Evolutionary conservation across 2,113 vertebrate species (phyloP).

Genomic region (Melanerpes formicivorus): DNA sequence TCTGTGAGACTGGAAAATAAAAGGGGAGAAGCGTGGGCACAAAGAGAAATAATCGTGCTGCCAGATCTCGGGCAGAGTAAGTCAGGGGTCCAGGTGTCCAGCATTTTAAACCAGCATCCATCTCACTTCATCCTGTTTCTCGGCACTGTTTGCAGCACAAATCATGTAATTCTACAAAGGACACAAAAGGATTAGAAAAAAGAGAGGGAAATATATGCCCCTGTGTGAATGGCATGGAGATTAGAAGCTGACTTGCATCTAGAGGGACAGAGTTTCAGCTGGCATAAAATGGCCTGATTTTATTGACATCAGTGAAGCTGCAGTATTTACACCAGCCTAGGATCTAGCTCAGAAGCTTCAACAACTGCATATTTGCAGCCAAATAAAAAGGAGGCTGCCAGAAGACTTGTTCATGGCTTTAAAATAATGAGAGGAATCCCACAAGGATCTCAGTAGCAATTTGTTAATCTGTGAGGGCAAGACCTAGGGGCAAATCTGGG

Average conservation of each 20-base stretch:
- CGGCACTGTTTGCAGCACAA: background rate
- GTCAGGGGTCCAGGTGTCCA: background rate
- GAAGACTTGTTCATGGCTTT: background rate
- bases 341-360: constrained; percentile 10
- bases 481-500: constrained; percentile 4
- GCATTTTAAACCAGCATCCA: background rate
- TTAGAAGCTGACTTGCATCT: background rate
- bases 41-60: background rate
- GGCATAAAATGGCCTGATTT: background rate
- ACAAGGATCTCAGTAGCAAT: background rate
- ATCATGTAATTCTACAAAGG: background rate
- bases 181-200: background rate
- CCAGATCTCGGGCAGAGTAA: background rate
- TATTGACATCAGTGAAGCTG: constrained; percentile 12
- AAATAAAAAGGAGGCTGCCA: constrained; percentile 15
- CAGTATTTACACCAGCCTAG: constrained; percentile 48
- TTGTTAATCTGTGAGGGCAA: constrained; percentile 27
- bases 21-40: background rate
- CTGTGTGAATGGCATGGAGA: constrained; percentile 31
- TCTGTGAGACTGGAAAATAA: background rate
- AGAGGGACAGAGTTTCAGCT: constrained; percentile 3
- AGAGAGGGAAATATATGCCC: background rate
- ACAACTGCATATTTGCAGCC: background rate
- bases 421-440: background rate
- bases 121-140: background rate